Percentiles rank a stretch among this genome's conserved stretches.
phyloP scores from a whole-genome alignment of 2,797 vertebrate genomes.

The Gymnothorax reevesii region DNA sequence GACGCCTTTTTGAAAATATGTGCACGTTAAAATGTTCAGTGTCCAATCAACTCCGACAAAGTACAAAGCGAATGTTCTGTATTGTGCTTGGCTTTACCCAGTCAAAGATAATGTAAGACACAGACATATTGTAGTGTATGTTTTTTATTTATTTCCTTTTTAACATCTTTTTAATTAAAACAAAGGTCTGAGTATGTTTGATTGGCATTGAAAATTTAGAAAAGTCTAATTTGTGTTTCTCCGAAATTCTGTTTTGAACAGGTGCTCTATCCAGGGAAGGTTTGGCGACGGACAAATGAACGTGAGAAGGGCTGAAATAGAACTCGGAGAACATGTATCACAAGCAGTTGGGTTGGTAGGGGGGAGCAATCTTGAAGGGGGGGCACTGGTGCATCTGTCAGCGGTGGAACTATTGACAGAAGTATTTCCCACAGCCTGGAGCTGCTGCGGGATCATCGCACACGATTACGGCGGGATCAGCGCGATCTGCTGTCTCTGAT shows the following conservation, averaged over 20 bases:
- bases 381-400: constrained; percentile 53
- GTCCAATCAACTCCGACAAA: too few species aligned
- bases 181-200: neutral
- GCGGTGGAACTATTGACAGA: constrained; percentile 56
- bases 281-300: constrained; percentile 44
- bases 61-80: too few species aligned
- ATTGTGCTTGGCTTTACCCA: neutral
- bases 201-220: neutral
- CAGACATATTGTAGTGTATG: neutral
- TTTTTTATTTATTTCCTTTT: neutral
- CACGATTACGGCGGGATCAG: constrained; percentile 84
- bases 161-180: neutral
- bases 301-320: constrained; percentile 32
- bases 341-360: constrained; percentile 11
- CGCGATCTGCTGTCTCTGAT: constrained; percentile 87
- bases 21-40: neutral
- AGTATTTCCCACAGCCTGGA: constrained; percentile 73
- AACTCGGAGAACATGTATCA: constrained; percentile 14
- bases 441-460: constrained; percentile 74
- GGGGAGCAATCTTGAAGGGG: constrained; percentile 44
- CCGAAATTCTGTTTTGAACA: neutral
- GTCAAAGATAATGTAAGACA: too few species aligned
- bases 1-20: neutral
- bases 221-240: neutral
- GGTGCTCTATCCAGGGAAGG: constrained; percentile 27